Conservation (phyloP, 1,140 invertebrate species). For the Teleopsis dalmanni region DNA sequence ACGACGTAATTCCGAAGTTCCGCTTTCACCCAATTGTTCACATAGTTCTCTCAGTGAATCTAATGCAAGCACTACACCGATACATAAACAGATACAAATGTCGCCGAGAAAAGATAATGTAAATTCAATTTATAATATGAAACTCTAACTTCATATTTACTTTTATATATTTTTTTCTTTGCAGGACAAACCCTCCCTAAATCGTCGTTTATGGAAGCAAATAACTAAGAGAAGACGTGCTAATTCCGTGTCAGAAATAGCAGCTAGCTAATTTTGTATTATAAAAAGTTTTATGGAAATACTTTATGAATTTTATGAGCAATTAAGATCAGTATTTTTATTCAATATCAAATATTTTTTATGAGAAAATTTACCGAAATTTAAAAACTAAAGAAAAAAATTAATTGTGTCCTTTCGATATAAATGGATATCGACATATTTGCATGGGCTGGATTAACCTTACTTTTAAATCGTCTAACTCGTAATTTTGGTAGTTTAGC, state of each 20-base stretch:
- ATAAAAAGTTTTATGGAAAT: too few species aligned
- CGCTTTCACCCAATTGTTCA: constrained; percentile 42
- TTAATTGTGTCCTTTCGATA: too few species aligned
- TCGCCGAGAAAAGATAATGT: constrained; percentile 48
- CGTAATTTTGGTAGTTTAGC: too few species aligned
- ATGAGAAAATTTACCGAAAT: too few species aligned
- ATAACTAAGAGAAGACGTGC: constrained; percentile 48
- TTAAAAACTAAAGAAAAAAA: too few species aligned
- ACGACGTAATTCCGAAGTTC: constrained; percentile 41
- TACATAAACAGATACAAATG: constrained; percentile 36
- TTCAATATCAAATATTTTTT: too few species aligned
- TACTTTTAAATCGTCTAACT: too few species aligned
- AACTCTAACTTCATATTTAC: neutral
- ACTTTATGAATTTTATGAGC: too few species aligned
- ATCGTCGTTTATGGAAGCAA: constrained; percentile 51
- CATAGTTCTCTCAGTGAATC: constrained; percentile 37
- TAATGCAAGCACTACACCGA: constrained; percentile 29
- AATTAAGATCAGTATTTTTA: too few species aligned
- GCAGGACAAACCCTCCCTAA: constrained; percentile 48
- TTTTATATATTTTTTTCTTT: constrained; percentile 10
- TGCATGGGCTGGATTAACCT: too few species aligned
- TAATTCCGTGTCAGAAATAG: constrained; percentile 41
- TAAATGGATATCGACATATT: too few species aligned
- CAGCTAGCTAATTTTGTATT: constrained; percentile 27
- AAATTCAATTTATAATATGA: constrained; percentile 5